A percentile compares a stretch with the other conserved stretches of the same genome.
These are phyloP conservation scores for Leptogaster cylindrica DNA, from an alignment of 2,888 invertebrate genomes.

Conservation along the genomic window DNA sequence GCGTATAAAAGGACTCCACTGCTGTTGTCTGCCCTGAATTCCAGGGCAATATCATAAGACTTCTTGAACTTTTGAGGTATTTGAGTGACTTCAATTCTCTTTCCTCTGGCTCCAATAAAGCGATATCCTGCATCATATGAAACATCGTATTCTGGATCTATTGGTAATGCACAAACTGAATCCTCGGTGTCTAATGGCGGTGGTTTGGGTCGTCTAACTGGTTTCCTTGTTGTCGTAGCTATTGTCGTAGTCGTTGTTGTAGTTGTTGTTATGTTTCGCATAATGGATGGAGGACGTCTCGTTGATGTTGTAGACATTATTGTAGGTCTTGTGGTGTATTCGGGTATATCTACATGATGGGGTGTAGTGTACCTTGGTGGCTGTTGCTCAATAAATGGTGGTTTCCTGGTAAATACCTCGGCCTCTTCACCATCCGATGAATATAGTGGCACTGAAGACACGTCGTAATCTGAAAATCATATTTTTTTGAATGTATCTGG, in stretches of 20 bases:
- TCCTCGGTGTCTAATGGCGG: constrained; percentile 52
- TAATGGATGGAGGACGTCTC: constrained; percentile 8
- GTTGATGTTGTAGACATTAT: constrained; percentile 50
- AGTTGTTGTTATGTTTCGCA: constrained; percentile 55
- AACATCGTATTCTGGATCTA: constrained; percentile 58
- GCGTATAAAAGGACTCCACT: constrained; percentile 88
- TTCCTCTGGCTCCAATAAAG: constrained; percentile 65
- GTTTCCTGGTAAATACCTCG: constrained; percentile 1
- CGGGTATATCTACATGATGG: too few relatives aligned
- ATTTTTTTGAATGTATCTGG: constrained; percentile 2
- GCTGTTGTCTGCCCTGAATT: constrained; percentile 73
- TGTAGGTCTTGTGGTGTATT: constrained; percentile 58
- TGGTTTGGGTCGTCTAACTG: constrained; percentile 46
- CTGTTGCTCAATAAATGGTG: constrained; percentile 42
- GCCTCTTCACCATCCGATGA: constrained; percentile 56
- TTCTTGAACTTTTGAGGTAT: constrained; percentile 69
- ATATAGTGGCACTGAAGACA: constrained; percentile 51
- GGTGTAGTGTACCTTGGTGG: too few relatives aligned
- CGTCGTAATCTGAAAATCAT: constrained; percentile 55
- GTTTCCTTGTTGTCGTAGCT: constrained; percentile 46
- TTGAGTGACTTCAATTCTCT: constrained; percentile 74
- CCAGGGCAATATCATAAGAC: constrained; percentile 76
- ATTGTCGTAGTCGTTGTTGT: constrained; percentile 52
- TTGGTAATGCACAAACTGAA: constrained; percentile 56
- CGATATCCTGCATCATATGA: constrained; percentile 58